Base-by-base conservation (phyloP, 2,888 invertebrate species). In the Catotricha subobsoleta region DNA sequence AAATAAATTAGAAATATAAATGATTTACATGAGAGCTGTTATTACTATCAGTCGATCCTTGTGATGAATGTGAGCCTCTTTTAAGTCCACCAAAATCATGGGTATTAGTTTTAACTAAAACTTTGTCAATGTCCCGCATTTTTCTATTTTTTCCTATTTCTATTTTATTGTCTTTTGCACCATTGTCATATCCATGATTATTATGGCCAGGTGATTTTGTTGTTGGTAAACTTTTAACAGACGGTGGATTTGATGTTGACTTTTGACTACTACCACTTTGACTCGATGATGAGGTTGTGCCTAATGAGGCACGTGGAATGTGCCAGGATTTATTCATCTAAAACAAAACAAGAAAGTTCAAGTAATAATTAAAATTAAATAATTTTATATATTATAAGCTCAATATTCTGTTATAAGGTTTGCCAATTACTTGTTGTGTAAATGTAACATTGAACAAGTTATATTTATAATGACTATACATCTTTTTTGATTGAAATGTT, bases 231-330 rank as follows among this genome's bases (percentile, higher is more conserved):
- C 31, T 35, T 30, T 35, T 46, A 31, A 48, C 46, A 33, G 48
- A 49, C 20, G 57, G 53, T 37, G 52, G 54, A 49, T 52, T 57
- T 43, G 31, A 39, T 12, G 19, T 47, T 28, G 58, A 58, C 49
- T 56, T 57, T 46, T 54, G 49, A n/a, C n/a, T n/a, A 44, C 52
- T 54, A 34, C 55, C 56, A 45, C 53, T 55, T 27, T 55, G 56
- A 40, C 55, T 18, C n/a, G 18, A 18, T 29, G 21, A 54, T 42
- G 54, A 54, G 36, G 56, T 56, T n/a, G n/a, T n/a, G 48, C 66
- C 67, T 51, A 83, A 69, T 56, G 82, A 81, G 54, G 83, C 82
- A 66, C 83, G 73, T 52, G 83, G 82, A 61, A 84, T 82, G 62
- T 82, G 82, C 82, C 82, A 83, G 60, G 72, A 57, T 47, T 61